Evolutionary conservation across 2,797 vertebrate genomes (phyloP).

Genomic region (Sus cebifrons): DNA sequence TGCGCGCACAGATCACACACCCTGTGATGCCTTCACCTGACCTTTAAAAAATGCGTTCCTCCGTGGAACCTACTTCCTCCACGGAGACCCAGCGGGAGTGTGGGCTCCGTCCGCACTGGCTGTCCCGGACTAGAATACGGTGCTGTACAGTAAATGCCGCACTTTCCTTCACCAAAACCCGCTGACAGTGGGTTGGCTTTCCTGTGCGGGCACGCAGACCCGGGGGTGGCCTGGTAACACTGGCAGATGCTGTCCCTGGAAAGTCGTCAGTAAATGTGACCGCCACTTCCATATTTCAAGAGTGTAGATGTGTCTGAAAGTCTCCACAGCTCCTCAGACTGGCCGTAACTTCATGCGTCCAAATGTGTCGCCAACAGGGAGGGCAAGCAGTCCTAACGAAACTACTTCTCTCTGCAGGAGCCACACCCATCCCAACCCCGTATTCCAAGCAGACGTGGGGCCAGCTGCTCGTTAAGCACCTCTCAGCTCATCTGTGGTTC

Average conservation of each 20-base stretch:
- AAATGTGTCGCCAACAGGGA: neutral
- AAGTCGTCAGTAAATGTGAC: neutral
- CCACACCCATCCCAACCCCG: neutral
- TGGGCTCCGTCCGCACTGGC: neutral
- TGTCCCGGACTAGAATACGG: neutral
- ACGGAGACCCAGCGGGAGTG: neutral
- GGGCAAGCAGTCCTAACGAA: neutral
- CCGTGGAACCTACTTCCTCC: no score
- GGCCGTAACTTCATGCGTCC: neutral
- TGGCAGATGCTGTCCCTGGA: neutral
- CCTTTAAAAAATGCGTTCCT: neutral
- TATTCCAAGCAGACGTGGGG: neutral
- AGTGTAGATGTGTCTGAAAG: neutral
- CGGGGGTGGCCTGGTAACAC: no score
- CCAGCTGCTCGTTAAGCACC: neutral
- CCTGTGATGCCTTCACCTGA: neutral
- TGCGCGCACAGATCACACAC: neutral
- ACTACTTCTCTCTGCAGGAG: neutral
- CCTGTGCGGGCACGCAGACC: fast-evolving
- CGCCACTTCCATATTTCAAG: neutral
- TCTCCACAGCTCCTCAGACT: neutral
- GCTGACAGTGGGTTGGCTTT: neutral
- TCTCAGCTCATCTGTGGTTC: neutral
- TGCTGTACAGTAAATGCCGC: neutral
- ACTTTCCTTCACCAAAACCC: neutral